Percentiles rank a stretch among this genome's conserved stretches.
Evolutionary conservation across 2,888 invertebrate genomes (phyloP).

Genomic region (Napeogenes inachia): DNA sequence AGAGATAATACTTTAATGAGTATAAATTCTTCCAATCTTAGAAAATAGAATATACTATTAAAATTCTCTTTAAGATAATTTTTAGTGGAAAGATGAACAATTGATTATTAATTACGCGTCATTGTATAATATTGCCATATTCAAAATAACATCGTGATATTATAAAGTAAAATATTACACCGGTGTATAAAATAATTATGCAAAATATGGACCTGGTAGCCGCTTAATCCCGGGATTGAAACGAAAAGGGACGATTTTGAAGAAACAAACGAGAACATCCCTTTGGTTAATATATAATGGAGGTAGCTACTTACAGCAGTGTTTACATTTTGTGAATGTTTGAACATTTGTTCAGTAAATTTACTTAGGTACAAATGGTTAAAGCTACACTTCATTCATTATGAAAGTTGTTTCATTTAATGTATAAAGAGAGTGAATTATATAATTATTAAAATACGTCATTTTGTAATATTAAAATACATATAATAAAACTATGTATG

Average conservation of each 20-base stretch:
- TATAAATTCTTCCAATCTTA: too few species aligned
- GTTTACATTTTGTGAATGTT: conserved; percentile 63
- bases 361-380: conserved; percentile 13
- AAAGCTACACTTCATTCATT: neutral
- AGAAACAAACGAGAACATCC: conserved; percentile 56
- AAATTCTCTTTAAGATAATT: too few species aligned
- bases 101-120: too few species aligned
- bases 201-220: conserved; percentile 58
- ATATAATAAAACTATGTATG: too few species aligned
- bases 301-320: conserved; percentile 53
- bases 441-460: neutral
- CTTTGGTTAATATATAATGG: conserved; percentile 73
- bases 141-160: neutral
- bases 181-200: conserved; percentile 68
- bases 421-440: neutral
- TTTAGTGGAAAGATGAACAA: too few species aligned
- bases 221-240: conserved; percentile 64
- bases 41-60: too few species aligned
- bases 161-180: conserved; percentile 60
- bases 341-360: conserved; percentile 27
- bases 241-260: conserved; percentile 51
- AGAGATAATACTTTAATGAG: too few species aligned
- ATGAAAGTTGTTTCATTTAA: neutral
- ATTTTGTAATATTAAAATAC: too few species aligned
- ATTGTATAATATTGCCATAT: too few species aligned